These are phyloP conservation scores for Bergia sp. DNA, from an alignment of 92 coral and sea anemone species.

Conservation along the genomic window DNA sequence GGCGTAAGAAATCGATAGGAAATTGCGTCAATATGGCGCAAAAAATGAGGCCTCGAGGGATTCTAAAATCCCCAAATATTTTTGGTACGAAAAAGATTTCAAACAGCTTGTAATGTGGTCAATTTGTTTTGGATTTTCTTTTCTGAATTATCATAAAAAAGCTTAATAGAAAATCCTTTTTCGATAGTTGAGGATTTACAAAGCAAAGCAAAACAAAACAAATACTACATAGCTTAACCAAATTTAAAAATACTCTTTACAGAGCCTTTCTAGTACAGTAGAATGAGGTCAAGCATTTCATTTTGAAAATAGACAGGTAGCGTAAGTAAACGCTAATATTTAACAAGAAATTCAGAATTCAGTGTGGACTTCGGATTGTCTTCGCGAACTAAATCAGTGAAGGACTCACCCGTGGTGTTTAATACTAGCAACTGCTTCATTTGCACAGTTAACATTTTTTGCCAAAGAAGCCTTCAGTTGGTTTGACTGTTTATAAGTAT, in stretches of 20 bases:
- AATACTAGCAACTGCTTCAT: background rate
- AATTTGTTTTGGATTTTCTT: background rate
- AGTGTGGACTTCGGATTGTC: background rate
- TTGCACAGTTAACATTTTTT: background rate
- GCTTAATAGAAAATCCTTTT: background rate
- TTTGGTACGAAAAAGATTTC: background rate
- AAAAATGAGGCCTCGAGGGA: background rate
- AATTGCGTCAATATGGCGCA: background rate
- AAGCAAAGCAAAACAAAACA: background rate
- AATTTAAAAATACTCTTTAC: background rate
- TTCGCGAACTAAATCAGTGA: background rate
- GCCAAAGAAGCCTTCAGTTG: background rate
- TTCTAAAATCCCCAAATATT: background rate
- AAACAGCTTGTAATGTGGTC: background rate
- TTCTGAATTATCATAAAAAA: background rate
- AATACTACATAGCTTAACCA: background rate
- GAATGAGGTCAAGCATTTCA: background rate
- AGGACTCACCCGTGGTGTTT: background rate
- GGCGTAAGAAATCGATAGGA: background rate
- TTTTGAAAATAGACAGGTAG: background rate
- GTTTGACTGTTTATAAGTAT: no score
- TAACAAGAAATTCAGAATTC: background rate
- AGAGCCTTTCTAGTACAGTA: background rate
- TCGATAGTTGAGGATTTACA: background rate
- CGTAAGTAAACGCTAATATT: background rate